Base-by-base conservation (phyloP, 2,113 vertebrate species). In the Tachysurus vachellii region DNA sequence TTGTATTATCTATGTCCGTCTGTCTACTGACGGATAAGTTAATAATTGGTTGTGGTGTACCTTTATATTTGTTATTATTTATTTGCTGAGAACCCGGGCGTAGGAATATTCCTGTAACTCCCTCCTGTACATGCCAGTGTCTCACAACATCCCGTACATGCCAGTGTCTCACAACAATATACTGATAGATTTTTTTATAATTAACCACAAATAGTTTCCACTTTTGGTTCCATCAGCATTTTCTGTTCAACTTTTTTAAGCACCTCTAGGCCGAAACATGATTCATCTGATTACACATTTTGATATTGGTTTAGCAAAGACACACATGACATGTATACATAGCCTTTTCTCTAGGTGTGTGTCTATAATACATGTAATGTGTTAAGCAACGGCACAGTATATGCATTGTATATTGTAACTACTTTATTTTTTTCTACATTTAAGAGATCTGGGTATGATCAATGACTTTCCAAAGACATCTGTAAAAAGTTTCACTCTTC, bases 401-500 rank as follows among this genome's bases (percentile, higher is more conserved):
- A 10, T 21, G 23, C 53, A 21, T 81, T 80, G 13, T 0, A 53
- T 71, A 80, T 57, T 59, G 81, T 5, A 89, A 68, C 62, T 89
- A 47, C 54, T 79, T 31, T 31, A 62, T 88, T 86, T 87, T 80
- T 85, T 91, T 36, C 56, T 68, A 36, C 28, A 82, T 73, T 36
- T 84, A 57, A 31, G 57, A 61, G 11, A 66, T 47, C 42, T 66
- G 71, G 88, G 64, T 13, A 44, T 86, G 90, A 88, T 71, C 70
- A 82, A 7, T 85, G 84, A 89, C 84, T 54, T 83, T 23, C 7
- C 66, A 14, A 5, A 81, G 70, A 42, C 2, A 2, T 59, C 77
- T 47, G 23, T 71, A 16, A 44, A 28, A 56, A 66, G 79, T 57
- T 85, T 94, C 87, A 94, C 88, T 95, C 93, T 87, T 93, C 93